Evolutionary conservation across 2,113 vertebrate species (phyloP), one percentile per base, ranked within the genome.

Genomic region (Myodes glareolus): DNA sequence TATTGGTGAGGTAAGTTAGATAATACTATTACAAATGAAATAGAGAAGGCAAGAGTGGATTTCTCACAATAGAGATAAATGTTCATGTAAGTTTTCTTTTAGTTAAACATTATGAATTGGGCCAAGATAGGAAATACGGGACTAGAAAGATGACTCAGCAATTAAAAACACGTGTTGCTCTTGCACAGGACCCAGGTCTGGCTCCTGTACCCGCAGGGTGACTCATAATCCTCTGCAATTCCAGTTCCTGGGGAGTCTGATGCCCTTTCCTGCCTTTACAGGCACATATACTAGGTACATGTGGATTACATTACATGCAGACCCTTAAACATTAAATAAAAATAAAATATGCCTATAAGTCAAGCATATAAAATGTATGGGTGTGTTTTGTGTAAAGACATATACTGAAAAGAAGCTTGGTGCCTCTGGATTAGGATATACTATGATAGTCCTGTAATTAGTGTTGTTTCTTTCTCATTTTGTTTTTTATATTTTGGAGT

Each of bases 401-500:
- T 88, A 68, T 47, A 87, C 6, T 75, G 76, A 31, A 93, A 88
- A 92, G 67, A 45, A 70, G 13, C 47, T 63, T 84, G 36, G 68
- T 76, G 58, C 10, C 55, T 97, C 12, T 87, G 31, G 58, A 17
- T 96, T 92, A 75, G 55, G 19, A 75, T 92, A 27, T 73, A 0
- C 42, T 88, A 29, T 70, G 42, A 27, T 65, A 33, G 36, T 92
- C 9, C 27, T 87, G 27, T 88, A 90, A 47, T 93, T 75, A 91
- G 89, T 23, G 10, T 45, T 78, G 14, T 77, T 95, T 68, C 21
- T 93, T n/a, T 95, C 47, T 33, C 39, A 61, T 85, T 90, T 96
- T 93, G 39, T 63, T 93, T 96, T 96, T 80, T 94, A 77, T 82
- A 77, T 82, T 96, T 95, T 88, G 61, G 45, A 65, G 29, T 63